A percentile compares a stretch with the other conserved stretches of the same genome.
These are phyloP conservation scores for Xiphorhynchus erythropygius DNA, from an alignment of 2,797 vertebrate genomes.

Conservation along the genomic window DNA sequence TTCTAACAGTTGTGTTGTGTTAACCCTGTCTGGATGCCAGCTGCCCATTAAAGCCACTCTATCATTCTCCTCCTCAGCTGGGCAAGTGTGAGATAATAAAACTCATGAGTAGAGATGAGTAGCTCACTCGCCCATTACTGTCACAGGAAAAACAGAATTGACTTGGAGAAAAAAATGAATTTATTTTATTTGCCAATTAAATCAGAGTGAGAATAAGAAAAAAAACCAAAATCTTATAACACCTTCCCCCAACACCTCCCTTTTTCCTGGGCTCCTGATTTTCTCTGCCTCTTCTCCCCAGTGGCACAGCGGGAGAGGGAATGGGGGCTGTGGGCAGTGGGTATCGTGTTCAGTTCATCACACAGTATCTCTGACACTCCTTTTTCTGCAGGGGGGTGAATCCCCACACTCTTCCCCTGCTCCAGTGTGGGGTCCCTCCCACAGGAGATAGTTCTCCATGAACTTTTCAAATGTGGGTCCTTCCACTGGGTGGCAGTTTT, in stretches of 20 bases:
- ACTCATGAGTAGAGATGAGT: background rate
- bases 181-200: background rate
- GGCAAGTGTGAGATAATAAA: background rate
- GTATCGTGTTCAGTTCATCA: background rate
- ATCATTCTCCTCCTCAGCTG: background rate
- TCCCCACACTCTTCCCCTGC: background rate
- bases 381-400: background rate
- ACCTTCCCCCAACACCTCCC: rapidly evolving
- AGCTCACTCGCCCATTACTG: background rate
- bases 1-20: background rate
- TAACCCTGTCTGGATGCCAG: background rate
- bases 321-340: no score
- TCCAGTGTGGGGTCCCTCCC: background rate
- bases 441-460: background rate
- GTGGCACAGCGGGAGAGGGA: background rate
- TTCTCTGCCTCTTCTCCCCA: background rate
- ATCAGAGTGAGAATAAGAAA: background rate
- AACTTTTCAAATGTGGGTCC: background rate
- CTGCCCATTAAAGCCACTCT: background rate
- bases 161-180: background rate
- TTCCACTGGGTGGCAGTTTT: background rate
- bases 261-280: background rate
- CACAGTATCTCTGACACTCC: background rate
- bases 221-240: background rate
- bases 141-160: background rate